phyloP scores from a whole-genome alignment of 2,113 vertebrate species.

The Paramisgurnus dabryanus region DNA sequence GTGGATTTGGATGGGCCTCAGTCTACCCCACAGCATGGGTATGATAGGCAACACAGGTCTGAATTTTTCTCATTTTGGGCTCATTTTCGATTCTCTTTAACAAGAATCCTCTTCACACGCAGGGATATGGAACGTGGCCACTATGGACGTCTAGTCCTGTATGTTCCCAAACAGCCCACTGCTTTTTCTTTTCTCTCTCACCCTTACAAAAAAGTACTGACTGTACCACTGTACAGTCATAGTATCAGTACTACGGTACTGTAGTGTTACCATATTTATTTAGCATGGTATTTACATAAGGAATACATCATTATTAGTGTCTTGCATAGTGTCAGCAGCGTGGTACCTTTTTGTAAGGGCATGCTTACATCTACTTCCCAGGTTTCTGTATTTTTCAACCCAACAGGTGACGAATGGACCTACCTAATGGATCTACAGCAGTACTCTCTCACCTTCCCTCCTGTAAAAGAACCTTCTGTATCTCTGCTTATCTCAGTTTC shows the following conservation, averaged over 20 bases:
- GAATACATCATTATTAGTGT: too few relatives aligned
- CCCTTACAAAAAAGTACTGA: conserved; percentile 20
- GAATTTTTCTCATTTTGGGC: conserved; percentile 85
- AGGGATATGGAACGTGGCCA: conserved; percentile 30
- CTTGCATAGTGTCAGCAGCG: background rate
- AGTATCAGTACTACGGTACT: background rate
- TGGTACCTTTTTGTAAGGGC: conserved; percentile 36
- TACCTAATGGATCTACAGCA: background rate
- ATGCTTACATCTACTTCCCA: conserved; percentile 41
- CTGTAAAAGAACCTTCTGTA: conserved; percentile 1
- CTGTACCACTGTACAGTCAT: background rate
- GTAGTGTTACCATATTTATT: background rate
- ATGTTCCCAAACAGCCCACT: background rate
- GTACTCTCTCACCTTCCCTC: background rate
- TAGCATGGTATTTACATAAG: too few relatives aligned
- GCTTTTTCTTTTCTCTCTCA: background rate
- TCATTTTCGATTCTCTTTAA: conserved; percentile 55
- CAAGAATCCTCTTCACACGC: conserved; percentile 58
- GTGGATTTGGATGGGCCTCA: conserved; percentile 78
- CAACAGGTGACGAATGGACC: conserved; percentile 16
- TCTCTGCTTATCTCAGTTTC: conserved; percentile 29
- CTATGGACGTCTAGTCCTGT: background rate
- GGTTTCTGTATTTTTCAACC: conserved; percentile 12
- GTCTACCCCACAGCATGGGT: conserved; percentile 78
- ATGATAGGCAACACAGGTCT: conserved; percentile 84